phyloP scores from a whole-genome alignment of 1,140 invertebrate species.

The Chelonus insularis region DNA sequence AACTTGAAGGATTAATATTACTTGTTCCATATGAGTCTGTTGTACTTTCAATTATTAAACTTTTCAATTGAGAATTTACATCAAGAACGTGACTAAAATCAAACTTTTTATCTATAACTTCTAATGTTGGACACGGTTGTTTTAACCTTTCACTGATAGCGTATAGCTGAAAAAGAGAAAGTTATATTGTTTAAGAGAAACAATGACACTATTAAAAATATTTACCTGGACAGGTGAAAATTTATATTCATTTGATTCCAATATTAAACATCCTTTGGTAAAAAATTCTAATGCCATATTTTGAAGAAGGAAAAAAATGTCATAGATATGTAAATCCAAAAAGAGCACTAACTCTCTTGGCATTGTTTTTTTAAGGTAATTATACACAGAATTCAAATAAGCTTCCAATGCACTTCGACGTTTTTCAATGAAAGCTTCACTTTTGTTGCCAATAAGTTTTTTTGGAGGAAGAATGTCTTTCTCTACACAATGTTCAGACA shows the following conservation, averaged over 20 bases:
- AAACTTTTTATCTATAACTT: conserved; percentile 70
- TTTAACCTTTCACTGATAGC: conserved; percentile 86
- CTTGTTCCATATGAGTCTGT: conserved; percentile 70
- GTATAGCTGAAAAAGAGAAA: conserved; percentile 70
- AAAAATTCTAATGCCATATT: conserved; percentile 74
- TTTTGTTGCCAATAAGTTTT: conserved; percentile 80
- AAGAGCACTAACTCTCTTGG: conserved; percentile 77
- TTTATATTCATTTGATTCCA: conserved; percentile 65
- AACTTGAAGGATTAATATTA: conserved; percentile 80
- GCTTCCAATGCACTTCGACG: conserved; percentile 76
- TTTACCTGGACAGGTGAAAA: conserved; percentile 75
- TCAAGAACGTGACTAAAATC: conserved; percentile 91
- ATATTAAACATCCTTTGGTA: conserved; percentile 68
- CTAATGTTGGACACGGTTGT: conserved; percentile 77
- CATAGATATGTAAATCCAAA: conserved; percentile 79
- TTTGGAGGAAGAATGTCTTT: conserved; percentile 89
- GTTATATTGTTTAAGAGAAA: no score
- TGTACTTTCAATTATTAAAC: conserved; percentile 71
- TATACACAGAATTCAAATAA: conserved; percentile 78
- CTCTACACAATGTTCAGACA: conserved; percentile 74
- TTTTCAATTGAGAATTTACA: conserved; percentile 76
- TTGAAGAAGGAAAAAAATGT: conserved; percentile 80
- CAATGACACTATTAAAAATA: conserved; percentile 16
- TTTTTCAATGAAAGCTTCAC: conserved; percentile 83
- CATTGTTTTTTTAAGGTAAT: conserved; percentile 73